Evolutionary conservation across 2,888 invertebrate species (phyloP).

Genomic region (Himalopsyche anomala): DNA sequence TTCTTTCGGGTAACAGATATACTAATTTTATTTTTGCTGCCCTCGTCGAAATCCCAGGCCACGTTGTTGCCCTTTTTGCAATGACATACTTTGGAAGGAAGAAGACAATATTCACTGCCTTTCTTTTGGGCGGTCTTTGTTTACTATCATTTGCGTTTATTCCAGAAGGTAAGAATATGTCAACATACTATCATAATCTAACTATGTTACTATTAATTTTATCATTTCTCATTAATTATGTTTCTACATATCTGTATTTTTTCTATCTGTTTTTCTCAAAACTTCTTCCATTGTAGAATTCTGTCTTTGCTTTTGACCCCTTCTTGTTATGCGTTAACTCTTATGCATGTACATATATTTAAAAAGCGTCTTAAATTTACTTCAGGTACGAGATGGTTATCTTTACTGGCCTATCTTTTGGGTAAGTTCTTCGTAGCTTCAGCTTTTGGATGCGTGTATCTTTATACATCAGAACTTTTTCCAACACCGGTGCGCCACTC

Average conservation of each 20-base stretch:
- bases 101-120: conserved; percentile 78
- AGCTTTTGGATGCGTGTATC: conserved; percentile 80
- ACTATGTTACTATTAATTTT: too few species aligned
- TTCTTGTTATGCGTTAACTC: too few species aligned
- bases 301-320: too few species aligned
- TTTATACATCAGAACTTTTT: conserved; percentile 83
- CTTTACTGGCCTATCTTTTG: conserved; percentile 77
- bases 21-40: conserved; percentile 83
- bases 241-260: too few species aligned
- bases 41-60: conserved; percentile 85
- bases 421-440: conserved; percentile 83
- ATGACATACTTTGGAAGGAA: conserved; percentile 82
- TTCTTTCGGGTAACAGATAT: conserved; percentile 85
- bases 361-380: conserved; percentile 67
- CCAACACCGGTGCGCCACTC: conserved; percentile 82
- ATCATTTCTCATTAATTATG: too few species aligned
- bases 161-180: conserved; percentile 74
- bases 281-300: too few species aligned
- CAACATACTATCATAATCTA: not conserved
- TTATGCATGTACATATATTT: conserved; percentile 58
- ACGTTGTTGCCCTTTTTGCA: conserved; percentile 79
- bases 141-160: conserved; percentile 80
- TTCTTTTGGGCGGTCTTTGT: conserved; percentile 79
- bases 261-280: too few species aligned
- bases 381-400: conserved; percentile 74